These are phyloP conservation scores for Perithous albicinctus DNA, from an alignment of 2,888 invertebrate genomes.

Conservation along the genomic window DNA sequence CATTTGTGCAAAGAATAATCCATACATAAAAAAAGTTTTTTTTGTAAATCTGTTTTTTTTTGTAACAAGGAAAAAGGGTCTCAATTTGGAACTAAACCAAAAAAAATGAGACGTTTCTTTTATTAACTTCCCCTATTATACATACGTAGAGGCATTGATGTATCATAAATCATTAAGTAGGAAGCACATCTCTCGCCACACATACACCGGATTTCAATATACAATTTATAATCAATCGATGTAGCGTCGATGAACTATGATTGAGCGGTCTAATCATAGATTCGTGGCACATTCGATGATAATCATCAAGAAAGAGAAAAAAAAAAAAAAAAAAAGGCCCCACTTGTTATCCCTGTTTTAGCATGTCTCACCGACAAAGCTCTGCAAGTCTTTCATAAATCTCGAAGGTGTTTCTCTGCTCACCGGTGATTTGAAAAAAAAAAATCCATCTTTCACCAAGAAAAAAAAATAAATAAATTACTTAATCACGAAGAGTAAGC, in stretches of 20 bases:
- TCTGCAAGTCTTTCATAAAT: conserved; percentile 39
- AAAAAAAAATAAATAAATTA: conserved; percentile 8
- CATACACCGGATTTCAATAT: conserved; percentile 40
- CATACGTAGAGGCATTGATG: conserved; percentile 61
- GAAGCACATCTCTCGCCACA: conserved; percentile 46
- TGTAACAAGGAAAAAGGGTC: too few species aligned
- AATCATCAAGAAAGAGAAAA: conserved; percentile 3
- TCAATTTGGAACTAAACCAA: too few species aligned
- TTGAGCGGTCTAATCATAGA: conserved; percentile 62
- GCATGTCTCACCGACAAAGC: conserved; percentile 33
- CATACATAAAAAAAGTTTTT: too few species aligned
- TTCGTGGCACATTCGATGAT: conserved; percentile 48
- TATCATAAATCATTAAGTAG: conserved; percentile 62
- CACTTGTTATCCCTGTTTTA: conserved; percentile 19
- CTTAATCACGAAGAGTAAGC: neutral
- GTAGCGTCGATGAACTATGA: conserved; percentile 58
- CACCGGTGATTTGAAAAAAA: conserved; percentile 6
- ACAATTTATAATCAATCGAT: conserved; percentile 54
- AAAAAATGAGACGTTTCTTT: too few species aligned
- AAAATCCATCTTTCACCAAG: conserved; percentile 22
- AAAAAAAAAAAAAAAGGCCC: conserved; percentile 1
- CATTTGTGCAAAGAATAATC: too few species aligned
- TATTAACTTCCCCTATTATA: conserved; percentile 36
- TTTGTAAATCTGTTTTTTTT: too few species aligned
- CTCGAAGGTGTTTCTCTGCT: conserved; percentile 11